Evolutionary conservation across 2,888 invertebrate genomes (phyloP).

Genomic region (Thymelicus sylvestris): DNA sequence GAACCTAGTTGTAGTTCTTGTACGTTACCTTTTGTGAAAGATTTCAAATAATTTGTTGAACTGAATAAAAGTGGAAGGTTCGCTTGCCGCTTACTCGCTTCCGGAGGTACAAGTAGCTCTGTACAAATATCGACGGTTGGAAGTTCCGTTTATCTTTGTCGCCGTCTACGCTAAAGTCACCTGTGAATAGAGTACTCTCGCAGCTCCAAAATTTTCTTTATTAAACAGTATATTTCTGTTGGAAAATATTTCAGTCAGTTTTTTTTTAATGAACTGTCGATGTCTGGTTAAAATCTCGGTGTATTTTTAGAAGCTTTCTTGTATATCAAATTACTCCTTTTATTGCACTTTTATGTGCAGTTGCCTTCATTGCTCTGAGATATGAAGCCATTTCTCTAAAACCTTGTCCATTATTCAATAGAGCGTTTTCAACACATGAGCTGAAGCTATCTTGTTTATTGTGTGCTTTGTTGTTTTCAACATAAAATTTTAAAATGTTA

Average conservation of each 20-base stretch:
- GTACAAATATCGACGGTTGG: constrained; percentile 44
- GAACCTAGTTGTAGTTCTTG: no score
- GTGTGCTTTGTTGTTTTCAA: not conserved
- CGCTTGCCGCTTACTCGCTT: not conserved
- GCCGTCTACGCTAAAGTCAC: constrained; percentile 44
- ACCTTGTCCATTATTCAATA: constrained; percentile 49
- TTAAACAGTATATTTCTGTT: not conserved
- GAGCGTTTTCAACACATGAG: constrained; percentile 38
- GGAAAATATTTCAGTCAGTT: not conserved
- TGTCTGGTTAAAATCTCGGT: no score
- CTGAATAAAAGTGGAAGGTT: not conserved
- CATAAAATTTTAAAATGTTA: not conserved
- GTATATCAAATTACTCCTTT: not conserved
- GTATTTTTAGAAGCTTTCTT: no score
- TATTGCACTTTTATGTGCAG: constrained; percentile 25
- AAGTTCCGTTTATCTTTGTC: constrained; percentile 46
- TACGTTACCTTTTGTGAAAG: no score
- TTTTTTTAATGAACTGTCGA: no score
- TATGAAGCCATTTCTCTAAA: constrained; percentile 39
- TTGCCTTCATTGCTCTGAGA: constrained; percentile 23
- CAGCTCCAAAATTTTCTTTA: constrained; percentile 22
- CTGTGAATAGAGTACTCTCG: constrained; percentile 26
- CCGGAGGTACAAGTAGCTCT: not conserved
- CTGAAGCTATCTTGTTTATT: constrained; percentile 26
- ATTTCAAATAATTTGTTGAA: not conserved